Base-by-base conservation (phyloP, 2,888 invertebrate genomes). In the Parasteatoda lunata region DNA sequence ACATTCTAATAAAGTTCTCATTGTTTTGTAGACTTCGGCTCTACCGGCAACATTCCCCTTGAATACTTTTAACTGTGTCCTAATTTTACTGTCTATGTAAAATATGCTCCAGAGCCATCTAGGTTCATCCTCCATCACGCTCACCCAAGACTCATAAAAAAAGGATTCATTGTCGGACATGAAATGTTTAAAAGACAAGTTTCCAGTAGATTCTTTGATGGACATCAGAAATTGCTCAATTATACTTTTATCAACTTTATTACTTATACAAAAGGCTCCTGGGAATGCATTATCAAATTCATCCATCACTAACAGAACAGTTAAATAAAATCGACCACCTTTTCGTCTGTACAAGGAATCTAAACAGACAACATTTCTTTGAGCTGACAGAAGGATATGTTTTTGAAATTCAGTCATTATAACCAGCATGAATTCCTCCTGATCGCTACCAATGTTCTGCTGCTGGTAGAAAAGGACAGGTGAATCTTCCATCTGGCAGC, bases 351-450 rank as follows among this genome's bases (percentile, higher is more conserved):
- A 69, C 4, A 70, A 30, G n/a, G 59, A 79, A 64, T 79, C 75
- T 5, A 84, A 59, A 66, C 84, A 75, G 3, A 84, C 59, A 5
- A 84, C 70, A 30, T 79, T 49, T 68, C 73, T 84, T 7, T 68
- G 15, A 13, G 79, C 73, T 9, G 78, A 30, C 11, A 84, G 30
- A 6, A 84, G 64, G 6, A 84, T 84, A n/a, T 84, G 73, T 69
- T 78, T 84, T 15, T 84, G 84, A 30, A 79, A 84, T 49, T 84
- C 84, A 11, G 84, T 84, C 84, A 84, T 84, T 64, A 84, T 79
- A 7, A 79, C 48, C 13, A 84, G 65, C 48, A 78, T 30, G 30
- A 84, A 79, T 48, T 75, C 70, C 45, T 79, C 75, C 2, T 68
- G 71, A 4, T 70, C 64, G 59, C 51, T 15, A 9, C 11, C 47